Conservation (phyloP, 2,113 vertebrate species). For the Gopherus evgoodei region DNA sequence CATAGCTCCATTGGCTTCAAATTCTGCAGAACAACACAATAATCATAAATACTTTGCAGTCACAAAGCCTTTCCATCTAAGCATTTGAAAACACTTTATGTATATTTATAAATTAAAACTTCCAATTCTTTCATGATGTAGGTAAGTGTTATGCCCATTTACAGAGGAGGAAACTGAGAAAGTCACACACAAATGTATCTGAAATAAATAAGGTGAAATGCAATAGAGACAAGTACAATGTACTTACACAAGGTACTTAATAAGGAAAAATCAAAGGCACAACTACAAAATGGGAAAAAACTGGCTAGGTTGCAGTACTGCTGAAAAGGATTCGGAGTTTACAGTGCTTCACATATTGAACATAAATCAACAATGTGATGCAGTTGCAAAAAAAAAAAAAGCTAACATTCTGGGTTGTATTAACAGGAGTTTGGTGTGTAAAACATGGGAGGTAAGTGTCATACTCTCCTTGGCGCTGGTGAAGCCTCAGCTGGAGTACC, state of each 20-base stretch:
- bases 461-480: too few species aligned
- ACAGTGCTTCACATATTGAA: not conserved
- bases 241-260: not conserved
- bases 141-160: not conserved
- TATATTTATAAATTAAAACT: not conserved
- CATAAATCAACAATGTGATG: not conserved
- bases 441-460: too few species aligned
- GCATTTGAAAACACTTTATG: not conserved
- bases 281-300: not conserved
- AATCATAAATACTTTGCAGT: not conserved
- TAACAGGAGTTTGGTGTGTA: too few species aligned
- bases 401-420: too few species aligned
- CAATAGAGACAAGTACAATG: not conserved
- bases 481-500: too few species aligned
- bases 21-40: not conserved
- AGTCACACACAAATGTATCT: not conserved
- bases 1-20: not conserved
- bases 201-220: not conserved
- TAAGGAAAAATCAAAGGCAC: not conserved
- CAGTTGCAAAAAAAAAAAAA: too few species aligned
- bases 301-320: not conserved
- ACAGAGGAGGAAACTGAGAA: not conserved
- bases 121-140: not conserved
- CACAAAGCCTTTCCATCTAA: not conserved
- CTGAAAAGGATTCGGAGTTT: not conserved